Evolutionary conservation across 2,888 invertebrate genomes (phyloP).

Genomic region (Leptura quadrifasciata): DNA sequence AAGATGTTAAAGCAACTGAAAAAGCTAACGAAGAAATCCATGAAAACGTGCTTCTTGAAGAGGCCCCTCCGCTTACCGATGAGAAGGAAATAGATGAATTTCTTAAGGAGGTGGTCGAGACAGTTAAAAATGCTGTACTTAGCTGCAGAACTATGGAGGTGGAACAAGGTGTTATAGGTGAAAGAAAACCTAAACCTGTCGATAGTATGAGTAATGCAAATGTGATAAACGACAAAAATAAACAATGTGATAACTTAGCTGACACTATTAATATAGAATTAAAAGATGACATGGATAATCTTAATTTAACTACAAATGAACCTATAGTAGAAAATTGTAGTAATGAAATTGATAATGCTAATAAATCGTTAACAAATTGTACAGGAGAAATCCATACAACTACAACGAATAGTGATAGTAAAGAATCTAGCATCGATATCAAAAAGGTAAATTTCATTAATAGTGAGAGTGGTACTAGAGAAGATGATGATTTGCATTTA

Average conservation of each 20-base stretch:
- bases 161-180: constrained; percentile 43
- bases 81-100: constrained; percentile 54
- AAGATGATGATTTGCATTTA: constrained; percentile 71
- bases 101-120: constrained; percentile 61
- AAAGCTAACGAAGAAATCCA: not conserved
- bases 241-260: constrained; percentile 57
- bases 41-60: not conserved
- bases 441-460: constrained; percentile 58
- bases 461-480: constrained; percentile 59
- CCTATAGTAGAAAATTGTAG: constrained; percentile 30
- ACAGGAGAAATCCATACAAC: constrained; percentile 29
- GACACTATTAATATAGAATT: constrained; percentile 52
- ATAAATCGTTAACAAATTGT: constrained; percentile 42
- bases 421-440: constrained; percentile 37
- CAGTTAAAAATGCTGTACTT: constrained; percentile 59
- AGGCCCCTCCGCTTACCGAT: constrained; percentile 14
- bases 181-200: constrained; percentile 25
- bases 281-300: constrained; percentile 50
- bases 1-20: not conserved
- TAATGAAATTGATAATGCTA: constrained; percentile 42
- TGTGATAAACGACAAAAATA: constrained; percentile 54
- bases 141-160: constrained; percentile 50
- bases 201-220: constrained; percentile 44
- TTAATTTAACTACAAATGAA: constrained; percentile 44
- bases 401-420: constrained; percentile 23